Conservation (phyloP, 2,797 vertebrate species). For the Sparus aurata region DNA sequence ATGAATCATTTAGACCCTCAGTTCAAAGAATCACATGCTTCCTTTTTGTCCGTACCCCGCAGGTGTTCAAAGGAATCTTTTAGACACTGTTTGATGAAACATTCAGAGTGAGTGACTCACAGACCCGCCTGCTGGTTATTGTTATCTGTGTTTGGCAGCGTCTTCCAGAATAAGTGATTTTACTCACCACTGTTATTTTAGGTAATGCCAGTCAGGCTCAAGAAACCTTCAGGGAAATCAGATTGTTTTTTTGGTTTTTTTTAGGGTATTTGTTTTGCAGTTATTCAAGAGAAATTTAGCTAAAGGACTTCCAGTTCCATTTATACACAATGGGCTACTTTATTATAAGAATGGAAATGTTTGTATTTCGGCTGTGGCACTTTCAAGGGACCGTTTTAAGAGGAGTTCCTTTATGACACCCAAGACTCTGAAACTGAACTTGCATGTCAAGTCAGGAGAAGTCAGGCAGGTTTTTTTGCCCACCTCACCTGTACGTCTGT, state of each 20-base stretch:
- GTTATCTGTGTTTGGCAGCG: conserved; percentile 34
- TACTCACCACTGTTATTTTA: conserved; percentile 24
- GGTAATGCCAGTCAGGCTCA: neutral
- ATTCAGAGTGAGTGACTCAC: conserved; percentile 59
- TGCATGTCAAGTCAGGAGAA: conserved; percentile 72
- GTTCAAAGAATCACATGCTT: conserved; percentile 55
- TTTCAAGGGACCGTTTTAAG: neutral
- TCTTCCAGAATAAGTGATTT: conserved; percentile 19
- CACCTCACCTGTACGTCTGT: conserved; percentile 40
- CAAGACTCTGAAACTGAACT: conserved; percentile 54
- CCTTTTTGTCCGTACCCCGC: conserved; percentile 33
- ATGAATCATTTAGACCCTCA: conserved; percentile 61
- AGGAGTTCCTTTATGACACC: conserved; percentile 32
- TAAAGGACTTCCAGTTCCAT: neutral
- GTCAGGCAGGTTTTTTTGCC: conserved; percentile 74
- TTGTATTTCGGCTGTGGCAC: neutral
- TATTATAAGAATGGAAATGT: neutral
- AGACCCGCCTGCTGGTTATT: conserved; percentile 48
- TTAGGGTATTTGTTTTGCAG: neutral
- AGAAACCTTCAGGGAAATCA: conserved; percentile 20
- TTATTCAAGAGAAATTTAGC: neutral
- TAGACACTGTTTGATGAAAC: conserved; percentile 49
- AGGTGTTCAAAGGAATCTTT: conserved; percentile 62
- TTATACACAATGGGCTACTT: neutral
- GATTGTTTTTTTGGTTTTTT: neutral